phyloP scores from a whole-genome alignment of 2,888 invertebrate species.

The Halocaridina rubra region DNA sequence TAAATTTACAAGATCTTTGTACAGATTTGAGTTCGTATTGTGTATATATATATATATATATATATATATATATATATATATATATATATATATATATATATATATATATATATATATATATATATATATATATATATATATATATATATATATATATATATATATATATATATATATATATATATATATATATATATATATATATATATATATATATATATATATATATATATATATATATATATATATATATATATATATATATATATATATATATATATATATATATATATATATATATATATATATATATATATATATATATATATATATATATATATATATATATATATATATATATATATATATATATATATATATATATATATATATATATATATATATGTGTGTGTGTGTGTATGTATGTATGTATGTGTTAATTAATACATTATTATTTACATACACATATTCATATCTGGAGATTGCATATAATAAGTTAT shows the following conservation, averaged over 20 bases:
- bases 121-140: background rate
- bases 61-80: background rate
- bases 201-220: constrained; percentile 7
- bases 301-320: constrained; percentile 28
- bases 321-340: constrained; percentile 34
- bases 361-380: constrained; percentile 20
- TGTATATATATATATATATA: background rate
- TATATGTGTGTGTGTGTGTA: constrained; percentile 14
- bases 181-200: background rate
- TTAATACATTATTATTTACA: constrained; percentile 3
- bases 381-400: background rate
- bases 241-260: constrained; percentile 38
- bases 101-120: background rate
- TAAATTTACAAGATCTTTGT: no score
- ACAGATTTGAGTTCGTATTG: no score
- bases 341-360: constrained; percentile 32
- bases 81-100: background rate
- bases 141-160: background rate
- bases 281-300: constrained; percentile 26
- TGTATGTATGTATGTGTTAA: constrained; percentile 8
- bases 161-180: background rate
- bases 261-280: constrained; percentile 18
- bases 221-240: constrained; percentile 31
- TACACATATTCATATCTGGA: no score
- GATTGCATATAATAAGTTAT: no score